phyloP scores from a whole-genome alignment of 37 sponge, comb jelly and placozoan genomes.

The Haliclona indistincta region DNA sequence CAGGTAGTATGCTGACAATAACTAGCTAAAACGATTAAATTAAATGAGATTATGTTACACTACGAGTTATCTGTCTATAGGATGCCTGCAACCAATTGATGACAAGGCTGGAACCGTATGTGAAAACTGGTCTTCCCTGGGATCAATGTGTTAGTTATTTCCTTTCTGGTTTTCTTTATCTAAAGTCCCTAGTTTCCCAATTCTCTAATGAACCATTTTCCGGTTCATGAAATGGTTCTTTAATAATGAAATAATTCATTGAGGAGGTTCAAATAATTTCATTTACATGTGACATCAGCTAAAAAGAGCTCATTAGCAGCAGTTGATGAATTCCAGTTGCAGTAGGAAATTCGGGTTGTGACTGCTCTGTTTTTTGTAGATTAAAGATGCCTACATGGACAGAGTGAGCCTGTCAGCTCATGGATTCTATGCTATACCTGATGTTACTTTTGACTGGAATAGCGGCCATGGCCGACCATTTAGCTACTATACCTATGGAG shows the following conservation, averaged over 20 bases:
- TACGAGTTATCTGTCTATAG: background rate
- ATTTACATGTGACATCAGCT: too few species aligned
- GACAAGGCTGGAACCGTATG: slow-evolving; percentile 27
- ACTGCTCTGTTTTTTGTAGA: too few species aligned
- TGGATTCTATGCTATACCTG: slow-evolving; percentile 28
- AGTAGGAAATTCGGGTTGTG: background rate
- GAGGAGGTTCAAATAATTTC: too few species aligned
- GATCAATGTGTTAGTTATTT: slow-evolving; percentile 62
- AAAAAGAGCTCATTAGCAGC: slow-evolving; percentile 3
- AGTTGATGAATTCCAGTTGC: background rate
- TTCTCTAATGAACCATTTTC: too few species aligned
- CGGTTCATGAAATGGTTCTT: too few species aligned
- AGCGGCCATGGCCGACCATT: background rate
- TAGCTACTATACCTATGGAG: slow-evolving; percentile 46
- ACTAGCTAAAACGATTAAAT: background rate
- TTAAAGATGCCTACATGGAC: slow-evolving; percentile 28
- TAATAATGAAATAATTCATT: too few species aligned
- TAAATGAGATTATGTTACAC: background rate
- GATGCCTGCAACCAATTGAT: slow-evolving; percentile 54
- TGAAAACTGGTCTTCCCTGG: slow-evolving; percentile 32
- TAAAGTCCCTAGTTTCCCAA: too few species aligned
- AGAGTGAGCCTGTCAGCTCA: slow-evolving; percentile 48
- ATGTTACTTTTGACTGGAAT: slow-evolving; percentile 14
- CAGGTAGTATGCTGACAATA: background rate
- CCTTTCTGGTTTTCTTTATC: too few species aligned